Conservation (phyloP, 2,113 vertebrate species). For the Sylvicapra grimmia region DNA sequence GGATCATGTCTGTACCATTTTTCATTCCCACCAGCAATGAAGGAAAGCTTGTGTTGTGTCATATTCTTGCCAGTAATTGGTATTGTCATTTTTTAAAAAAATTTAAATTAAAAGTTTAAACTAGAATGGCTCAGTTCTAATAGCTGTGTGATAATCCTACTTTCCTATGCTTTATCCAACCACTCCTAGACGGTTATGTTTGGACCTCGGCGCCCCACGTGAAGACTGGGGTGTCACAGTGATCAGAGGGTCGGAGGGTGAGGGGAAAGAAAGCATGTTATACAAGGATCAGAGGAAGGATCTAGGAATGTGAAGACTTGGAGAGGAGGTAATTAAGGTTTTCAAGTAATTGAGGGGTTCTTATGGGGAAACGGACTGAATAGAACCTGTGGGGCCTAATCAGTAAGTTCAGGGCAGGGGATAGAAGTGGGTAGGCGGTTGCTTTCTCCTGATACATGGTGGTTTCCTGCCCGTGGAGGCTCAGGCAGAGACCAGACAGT, state of each 20-base stretch:
- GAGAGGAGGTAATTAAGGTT: not conserved
- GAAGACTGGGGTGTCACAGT: not conserved
- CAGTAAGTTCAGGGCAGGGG: not conserved
- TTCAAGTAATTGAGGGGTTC: not conserved
- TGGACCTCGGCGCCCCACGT: not conserved
- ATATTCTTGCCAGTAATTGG: not conserved
- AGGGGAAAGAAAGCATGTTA: not conserved
- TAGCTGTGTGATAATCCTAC: not conserved
- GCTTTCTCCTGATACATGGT: not conserved
- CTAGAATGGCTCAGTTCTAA: not conserved
- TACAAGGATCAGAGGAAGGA: not conserved
- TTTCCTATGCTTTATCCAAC: not conserved
- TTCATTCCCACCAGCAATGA: not conserved
- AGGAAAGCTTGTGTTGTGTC: not conserved
- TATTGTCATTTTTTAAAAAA: not conserved
- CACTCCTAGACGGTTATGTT: not conserved
- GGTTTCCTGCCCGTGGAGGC: not conserved
- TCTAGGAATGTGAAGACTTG: not conserved
- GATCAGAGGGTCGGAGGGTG: not conserved
- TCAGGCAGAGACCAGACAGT: not conserved
- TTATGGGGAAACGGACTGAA: not conserved
- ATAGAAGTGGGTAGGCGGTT: not conserved
- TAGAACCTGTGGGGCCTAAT: not conserved
- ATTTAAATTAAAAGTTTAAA: not conserved
- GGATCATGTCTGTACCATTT: not conserved